Evolutionary conservation across 2,797 vertebrate genomes (phyloP).

Genomic region (Intellagama lesueurii): DNA sequence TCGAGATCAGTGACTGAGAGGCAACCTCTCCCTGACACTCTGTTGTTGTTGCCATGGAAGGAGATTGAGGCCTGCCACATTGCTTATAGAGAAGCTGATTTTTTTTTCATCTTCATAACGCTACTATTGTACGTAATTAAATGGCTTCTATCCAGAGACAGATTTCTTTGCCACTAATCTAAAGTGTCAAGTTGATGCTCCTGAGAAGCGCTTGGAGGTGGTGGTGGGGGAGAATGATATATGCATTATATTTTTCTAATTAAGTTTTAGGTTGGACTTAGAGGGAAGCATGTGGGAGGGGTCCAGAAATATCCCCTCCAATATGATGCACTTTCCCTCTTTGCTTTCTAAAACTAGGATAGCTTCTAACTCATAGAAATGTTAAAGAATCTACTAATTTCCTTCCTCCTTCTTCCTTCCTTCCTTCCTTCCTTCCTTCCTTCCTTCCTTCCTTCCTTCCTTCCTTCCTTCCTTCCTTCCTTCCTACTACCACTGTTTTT

Average conservation of each 20-base stretch:
- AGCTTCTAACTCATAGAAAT: not conserved
- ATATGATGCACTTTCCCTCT: not conserved
- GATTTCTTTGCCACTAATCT: constrained; percentile 39
- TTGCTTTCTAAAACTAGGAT: not conserved
- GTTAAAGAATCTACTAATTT: not conserved
- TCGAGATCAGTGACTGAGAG: constrained; percentile 30
- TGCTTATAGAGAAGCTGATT: constrained; percentile 29
- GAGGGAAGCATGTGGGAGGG: not conserved
- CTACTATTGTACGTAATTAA: constrained; percentile 30
- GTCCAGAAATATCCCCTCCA: not conserved
- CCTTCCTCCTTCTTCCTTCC: not conserved
- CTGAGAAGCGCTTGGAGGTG: constrained; percentile 23
- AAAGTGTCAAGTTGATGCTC: constrained; percentile 38
- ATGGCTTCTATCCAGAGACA: constrained; percentile 29
- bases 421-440: not conserved
- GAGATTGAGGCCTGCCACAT: constrained; percentile 25
- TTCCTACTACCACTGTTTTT: not conserved
- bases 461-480: not conserved
- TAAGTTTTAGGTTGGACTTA: not conserved
- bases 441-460: no score
- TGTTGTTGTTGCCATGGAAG: constrained; percentile 42
- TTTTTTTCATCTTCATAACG: constrained; percentile 4
- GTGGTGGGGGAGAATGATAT: constrained; percentile 43
- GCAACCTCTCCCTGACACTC: constrained; percentile 23
- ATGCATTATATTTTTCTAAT: constrained; percentile 17